A percentile compares a stretch with the other conserved stretches of the same genome.
These are phyloP conservation scores for Amiota mariae DNA, from an alignment of 2,888 invertebrate genomes.

Conservation along the genomic window DNA sequence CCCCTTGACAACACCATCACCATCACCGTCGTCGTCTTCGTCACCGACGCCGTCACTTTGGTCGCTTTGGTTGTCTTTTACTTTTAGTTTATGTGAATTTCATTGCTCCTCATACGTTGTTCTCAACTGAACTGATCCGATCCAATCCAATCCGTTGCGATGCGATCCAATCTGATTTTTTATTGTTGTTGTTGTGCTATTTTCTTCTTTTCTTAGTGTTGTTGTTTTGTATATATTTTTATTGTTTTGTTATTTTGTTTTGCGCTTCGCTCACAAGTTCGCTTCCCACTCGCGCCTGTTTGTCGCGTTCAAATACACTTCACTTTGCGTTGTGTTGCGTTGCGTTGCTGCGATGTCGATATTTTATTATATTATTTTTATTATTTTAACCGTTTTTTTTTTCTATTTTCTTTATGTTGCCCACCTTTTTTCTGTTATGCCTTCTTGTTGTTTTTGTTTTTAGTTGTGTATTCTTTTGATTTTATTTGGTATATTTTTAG, in stretches of 20 bases:
- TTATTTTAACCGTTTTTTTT: conserved; percentile 26
- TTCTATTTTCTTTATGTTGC: neutral
- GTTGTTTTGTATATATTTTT: neutral
- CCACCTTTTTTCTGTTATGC: conserved; percentile 27
- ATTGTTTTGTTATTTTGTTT: neutral
- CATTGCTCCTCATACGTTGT: no score
- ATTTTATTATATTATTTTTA: neutral
- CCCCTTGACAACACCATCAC: neutral
- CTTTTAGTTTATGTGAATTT: neutral
- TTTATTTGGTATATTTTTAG: conserved; percentile 35
- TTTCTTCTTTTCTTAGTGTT: neutral
- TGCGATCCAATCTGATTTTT: no score
- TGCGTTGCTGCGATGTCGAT: no score
- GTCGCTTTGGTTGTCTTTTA: neutral
- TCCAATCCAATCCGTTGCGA: no score
- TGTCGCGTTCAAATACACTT: neutral
- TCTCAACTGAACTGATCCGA: no score
- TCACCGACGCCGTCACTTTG: neutral
- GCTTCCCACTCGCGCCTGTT: conserved; percentile 43
- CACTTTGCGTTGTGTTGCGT: no score
- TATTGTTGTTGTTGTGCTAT: neutral
- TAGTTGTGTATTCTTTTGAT: no score
- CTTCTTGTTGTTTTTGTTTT: conserved; percentile 39
- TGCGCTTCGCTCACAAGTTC: conserved; percentile 11
- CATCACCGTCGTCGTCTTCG: neutral